These are phyloP conservation scores for Pollicipes pollicipes DNA, from an alignment of 1,140 invertebrate species.

Conservation along the genomic window DNA sequence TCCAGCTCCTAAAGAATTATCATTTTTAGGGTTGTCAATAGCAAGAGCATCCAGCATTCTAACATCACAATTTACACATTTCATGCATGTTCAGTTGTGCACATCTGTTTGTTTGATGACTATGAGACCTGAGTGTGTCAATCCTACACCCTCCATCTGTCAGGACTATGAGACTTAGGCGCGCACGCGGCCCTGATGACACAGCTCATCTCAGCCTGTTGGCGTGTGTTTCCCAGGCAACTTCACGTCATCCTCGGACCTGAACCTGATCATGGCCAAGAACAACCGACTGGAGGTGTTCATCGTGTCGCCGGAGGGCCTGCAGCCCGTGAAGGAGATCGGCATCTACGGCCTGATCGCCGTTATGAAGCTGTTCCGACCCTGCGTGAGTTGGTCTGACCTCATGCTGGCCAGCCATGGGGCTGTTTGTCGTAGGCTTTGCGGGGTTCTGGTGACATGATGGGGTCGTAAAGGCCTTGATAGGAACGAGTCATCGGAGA, in stretches of 20 bases:
- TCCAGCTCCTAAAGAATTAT: too few species aligned
- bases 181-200: too few species aligned
- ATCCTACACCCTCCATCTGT: constrained; percentile 10
- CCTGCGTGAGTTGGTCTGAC: constrained; percentile 44
- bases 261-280: constrained; percentile 91
- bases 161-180: constrained; percentile 1
- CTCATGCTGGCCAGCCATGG: constrained; percentile 6
- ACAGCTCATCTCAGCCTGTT: too few species aligned
- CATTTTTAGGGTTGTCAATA: too few species aligned
- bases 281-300: constrained; percentile 91
- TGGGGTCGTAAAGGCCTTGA: too few species aligned
- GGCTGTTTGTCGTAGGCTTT: background rate
- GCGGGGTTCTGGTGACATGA: background rate
- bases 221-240: constrained; percentile 56
- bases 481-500: too few species aligned
- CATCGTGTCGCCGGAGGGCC: constrained; percentile 85
- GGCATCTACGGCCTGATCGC: constrained; percentile 88
- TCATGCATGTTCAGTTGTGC: too few species aligned
- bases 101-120: too few species aligned
- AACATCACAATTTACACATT: too few species aligned
- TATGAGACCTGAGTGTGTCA: too few species aligned
- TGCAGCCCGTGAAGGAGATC: constrained; percentile 86
- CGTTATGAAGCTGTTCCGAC: constrained; percentile 83
- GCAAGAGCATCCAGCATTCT: too few species aligned
- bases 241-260: constrained; percentile 79